Conservation (phyloP, 2,888 invertebrate genomes). For the Alviniconcha strummeri region DNA sequence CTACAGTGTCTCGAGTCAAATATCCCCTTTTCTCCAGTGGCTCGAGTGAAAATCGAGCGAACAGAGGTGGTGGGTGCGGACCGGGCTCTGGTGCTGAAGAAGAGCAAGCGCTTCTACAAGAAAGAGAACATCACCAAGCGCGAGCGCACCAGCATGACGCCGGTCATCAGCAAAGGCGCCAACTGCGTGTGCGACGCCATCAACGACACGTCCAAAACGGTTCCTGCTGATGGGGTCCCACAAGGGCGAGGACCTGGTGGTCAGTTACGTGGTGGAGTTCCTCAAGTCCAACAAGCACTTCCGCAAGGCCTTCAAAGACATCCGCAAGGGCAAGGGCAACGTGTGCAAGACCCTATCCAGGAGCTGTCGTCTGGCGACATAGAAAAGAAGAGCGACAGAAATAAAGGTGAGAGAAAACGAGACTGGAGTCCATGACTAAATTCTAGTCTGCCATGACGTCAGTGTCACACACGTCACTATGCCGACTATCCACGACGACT, state of each 20-base stretch:
- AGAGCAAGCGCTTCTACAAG: slow-evolving; percentile 48
- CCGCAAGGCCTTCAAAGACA: slow-evolving; percentile 46
- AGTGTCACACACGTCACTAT: too few species aligned
- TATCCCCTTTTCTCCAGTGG: slow-evolving; percentile 33
- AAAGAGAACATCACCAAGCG: slow-evolving; percentile 40
- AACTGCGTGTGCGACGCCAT: slow-evolving; percentile 45
- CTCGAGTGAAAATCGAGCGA: slow-evolving; percentile 40
- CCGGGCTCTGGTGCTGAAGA: slow-evolving; percentile 42
- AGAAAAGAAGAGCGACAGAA: slow-evolving; percentile 3
- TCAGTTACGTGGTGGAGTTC: slow-evolving; percentile 48
- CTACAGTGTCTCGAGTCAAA: too few species aligned
- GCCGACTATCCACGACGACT: too few species aligned
- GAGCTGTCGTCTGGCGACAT: slow-evolving; percentile 21
- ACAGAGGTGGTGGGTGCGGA: slow-evolving; percentile 30
- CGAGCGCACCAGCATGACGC: slow-evolving; percentile 37
- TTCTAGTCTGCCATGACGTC: too few species aligned
- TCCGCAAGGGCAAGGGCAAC: slow-evolving; percentile 50
- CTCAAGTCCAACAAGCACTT: slow-evolving; percentile 45
- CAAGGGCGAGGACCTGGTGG: slow-evolving; percentile 39
- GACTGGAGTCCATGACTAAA: too few species aligned
- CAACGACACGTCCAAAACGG: slow-evolving; percentile 41
- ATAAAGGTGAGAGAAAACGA: slow-evolving; percentile 8
- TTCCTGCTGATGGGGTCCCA: slow-evolving; percentile 51
- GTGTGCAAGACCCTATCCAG: slow-evolving; percentile 45
- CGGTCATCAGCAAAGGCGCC: slow-evolving; percentile 43